A percentile compares a stretch with the other conserved stretches of the same genome.
Evolutionary conservation across 2,797 vertebrate species (phyloP).

Genomic region (Pseudomugil tenellus): DNA sequence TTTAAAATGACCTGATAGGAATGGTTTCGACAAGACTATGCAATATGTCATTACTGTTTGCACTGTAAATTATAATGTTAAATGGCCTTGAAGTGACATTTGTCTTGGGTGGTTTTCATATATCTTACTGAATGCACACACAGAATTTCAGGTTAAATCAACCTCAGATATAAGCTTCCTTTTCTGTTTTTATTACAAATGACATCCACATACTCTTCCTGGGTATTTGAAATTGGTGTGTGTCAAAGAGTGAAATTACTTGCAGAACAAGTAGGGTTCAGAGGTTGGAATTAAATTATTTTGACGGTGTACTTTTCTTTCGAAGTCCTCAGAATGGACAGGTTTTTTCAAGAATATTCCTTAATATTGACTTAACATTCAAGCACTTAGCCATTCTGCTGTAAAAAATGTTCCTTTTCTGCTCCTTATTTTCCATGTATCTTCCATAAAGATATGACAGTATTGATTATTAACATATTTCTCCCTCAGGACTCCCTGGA

Average conservation of each 20-base stretch:
- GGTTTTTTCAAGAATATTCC: slow-evolving; percentile 3
- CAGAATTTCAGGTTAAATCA: slow-evolving; percentile 34
- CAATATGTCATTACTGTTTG: slow-evolving; percentile 43
- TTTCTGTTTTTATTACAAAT: slow-evolving; percentile 44
- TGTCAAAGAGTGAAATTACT: slow-evolving; percentile 64
- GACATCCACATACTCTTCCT: slow-evolving; percentile 46
- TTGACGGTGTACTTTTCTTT: slow-evolving; percentile 42
- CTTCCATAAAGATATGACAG: too few relatives aligned
- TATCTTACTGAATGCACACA: slow-evolving; percentile 23
- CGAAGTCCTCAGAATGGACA: slow-evolving; percentile 17
- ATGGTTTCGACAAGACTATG: slow-evolving; percentile 1
- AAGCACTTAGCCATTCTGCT: background rate
- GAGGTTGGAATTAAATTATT: slow-evolving; percentile 53
- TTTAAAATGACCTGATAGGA: slow-evolving; percentile 28
- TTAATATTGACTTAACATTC: background rate
- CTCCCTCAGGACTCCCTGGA: too few relatives aligned
- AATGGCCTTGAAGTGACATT: slow-evolving; percentile 23
- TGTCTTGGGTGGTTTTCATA: slow-evolving; percentile 29
- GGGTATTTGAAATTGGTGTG: slow-evolving; percentile 43
- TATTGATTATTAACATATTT: too few relatives aligned
- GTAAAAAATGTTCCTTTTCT: too few relatives aligned
- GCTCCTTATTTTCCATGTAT: too few relatives aligned
- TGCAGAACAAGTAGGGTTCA: slow-evolving; percentile 54
- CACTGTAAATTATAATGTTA: slow-evolving; percentile 22
- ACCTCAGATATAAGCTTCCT: slow-evolving; percentile 41